These are phyloP conservation scores for Sander lucioperca DNA, from an alignment of 2,113 vertebrate genomes.

Conservation along the genomic window DNA sequence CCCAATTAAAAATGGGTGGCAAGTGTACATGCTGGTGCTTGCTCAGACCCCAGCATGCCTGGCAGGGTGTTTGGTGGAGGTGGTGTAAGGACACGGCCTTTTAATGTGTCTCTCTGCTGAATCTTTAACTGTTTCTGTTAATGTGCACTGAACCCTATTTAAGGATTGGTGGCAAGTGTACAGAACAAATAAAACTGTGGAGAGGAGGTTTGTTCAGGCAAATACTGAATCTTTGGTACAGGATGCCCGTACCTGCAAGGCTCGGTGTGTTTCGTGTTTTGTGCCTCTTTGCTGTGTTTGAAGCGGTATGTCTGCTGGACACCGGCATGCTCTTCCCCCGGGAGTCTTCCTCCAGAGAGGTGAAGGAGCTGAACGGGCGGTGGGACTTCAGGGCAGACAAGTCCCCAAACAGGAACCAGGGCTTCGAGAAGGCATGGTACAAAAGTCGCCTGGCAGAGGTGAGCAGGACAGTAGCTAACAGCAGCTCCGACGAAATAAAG, in stretches of 20 bases:
- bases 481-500: not conserved
- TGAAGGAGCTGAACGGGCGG: constrained; percentile 88
- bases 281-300: constrained; percentile 41
- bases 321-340: constrained; percentile 90
- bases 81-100: too few relatives aligned
- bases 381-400: constrained; percentile 93
- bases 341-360: constrained; percentile 88
- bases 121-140: too few relatives aligned
- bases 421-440: constrained; percentile 90
- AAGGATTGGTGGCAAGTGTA: too few relatives aligned
- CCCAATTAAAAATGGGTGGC: too few relatives aligned
- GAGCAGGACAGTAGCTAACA: constrained; percentile 15
- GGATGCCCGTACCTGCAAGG: rapidly evolving
- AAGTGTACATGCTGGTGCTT: too few relatives aligned
- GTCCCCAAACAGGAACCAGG: constrained; percentile 83
- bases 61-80: too few relatives aligned
- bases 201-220: too few relatives aligned
- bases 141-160: too few relatives aligned
- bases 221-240: not conserved
- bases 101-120: too few relatives aligned
- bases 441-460: constrained; percentile 87
- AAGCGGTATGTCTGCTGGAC: constrained; percentile 52
- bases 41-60: too few relatives aligned
- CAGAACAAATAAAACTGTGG: too few relatives aligned
- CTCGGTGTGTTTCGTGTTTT: not conserved